Evolutionary conservation across 2,113 vertebrate species (phyloP).

Genomic region (Ovibos moschatus): DNA sequence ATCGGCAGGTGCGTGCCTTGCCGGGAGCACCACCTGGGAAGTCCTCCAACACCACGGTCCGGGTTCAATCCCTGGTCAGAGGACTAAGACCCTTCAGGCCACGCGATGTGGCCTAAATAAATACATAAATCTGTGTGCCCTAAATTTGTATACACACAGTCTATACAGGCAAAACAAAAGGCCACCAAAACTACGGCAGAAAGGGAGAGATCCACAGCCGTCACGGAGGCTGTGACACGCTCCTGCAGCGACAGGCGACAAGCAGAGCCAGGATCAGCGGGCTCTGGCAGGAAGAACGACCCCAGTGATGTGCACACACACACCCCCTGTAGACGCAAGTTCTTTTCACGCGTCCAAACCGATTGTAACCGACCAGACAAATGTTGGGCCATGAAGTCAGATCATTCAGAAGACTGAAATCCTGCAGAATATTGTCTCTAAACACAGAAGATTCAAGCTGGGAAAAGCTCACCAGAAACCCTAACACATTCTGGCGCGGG

Average conservation of each 20-base stretch:
- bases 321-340: background rate
- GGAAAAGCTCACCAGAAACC: fast-evolving
- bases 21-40: background rate
- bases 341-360: background rate
- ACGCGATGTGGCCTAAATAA: background rate
- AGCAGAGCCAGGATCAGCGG: fast-evolving
- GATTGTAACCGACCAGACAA: background rate
- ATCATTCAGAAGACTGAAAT: background rate
- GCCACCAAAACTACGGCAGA: background rate
- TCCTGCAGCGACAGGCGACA: background rate
- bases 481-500: fast-evolving
- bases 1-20: background rate
- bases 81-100: background rate
- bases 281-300: background rate
- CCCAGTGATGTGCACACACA: fast-evolving
- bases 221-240: fast-evolving
- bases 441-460: background rate
- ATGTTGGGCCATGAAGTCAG: fast-evolving
- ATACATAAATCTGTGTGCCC: background rate
- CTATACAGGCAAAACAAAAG: background rate
- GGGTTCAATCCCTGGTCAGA: background rate
- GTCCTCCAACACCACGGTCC: background rate
- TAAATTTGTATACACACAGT: background rate
- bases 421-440: too few relatives aligned
- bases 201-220: fast-evolving